Evolutionary conservation across 1,140 invertebrate species (phyloP), one percentile per base, ranked within the genome.

Genomic region (Papilio helenus): DNA sequence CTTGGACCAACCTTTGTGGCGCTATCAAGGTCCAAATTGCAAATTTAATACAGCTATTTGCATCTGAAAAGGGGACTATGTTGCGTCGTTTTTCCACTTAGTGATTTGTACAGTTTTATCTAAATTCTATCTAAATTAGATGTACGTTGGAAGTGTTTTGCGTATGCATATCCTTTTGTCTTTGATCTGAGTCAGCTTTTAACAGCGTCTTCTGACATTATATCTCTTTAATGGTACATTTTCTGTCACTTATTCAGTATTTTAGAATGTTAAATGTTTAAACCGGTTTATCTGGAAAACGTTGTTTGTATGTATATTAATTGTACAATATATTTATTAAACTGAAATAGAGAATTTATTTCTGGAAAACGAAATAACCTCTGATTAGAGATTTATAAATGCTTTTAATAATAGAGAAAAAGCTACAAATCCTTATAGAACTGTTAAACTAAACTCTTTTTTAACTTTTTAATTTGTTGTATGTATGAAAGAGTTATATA

Each of bases 41-140:
- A 92, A 93, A 93, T 93, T 93, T 92, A 92, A 94, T 92, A 93
- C 90, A 89, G 87, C 88, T 82, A 92, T 94, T 94, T 92, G 91
- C 92, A 93, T 93, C 83, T 87, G 86, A 92, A 93, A 92, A 65
- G 14, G 89, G 86, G 86, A 88, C 87, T 86, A 85, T 88, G 85
- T 87, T 87, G 85, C 88, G 87, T 81, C 85, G 86, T 89, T 92
- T 90, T 90, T 89, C 86, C 85, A 80, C 81, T 79, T 82, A 84
- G 88, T 93, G 91, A 93, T 93, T 93, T 93, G 92, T 93, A 84
- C 85, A 65, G 34, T 79, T 88, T 89, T 92, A 92, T 92, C 91
- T 91, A 68, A 85, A 86, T 83, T 89, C 81, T 88, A 92, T 93
- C 91, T 93, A 86, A 92, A 93, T 90, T 88, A 89, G 90, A 92